These are phyloP conservation scores for Eudasyphora cyanicolor DNA, from an alignment of 2,888 invertebrate species.

Conservation along the genomic window DNA sequence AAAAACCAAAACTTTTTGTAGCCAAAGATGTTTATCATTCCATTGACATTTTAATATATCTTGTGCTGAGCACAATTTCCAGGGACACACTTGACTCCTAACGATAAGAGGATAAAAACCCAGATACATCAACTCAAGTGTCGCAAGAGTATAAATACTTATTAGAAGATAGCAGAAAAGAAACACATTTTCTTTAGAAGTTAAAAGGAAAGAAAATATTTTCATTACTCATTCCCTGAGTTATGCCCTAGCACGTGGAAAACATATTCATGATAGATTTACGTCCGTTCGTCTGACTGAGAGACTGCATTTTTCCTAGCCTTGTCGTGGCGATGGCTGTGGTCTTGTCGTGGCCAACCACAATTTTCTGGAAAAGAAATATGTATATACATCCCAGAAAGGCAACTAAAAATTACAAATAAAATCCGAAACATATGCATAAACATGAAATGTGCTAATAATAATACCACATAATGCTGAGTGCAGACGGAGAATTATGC, in stretches of 20 bases:
- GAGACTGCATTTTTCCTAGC: background rate
- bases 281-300: background rate
- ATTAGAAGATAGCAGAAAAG: background rate
- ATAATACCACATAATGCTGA: constrained; percentile 58
- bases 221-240: background rate
- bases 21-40: too few relatives aligned
- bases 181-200: background rate
- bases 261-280: background rate
- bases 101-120: too few relatives aligned
- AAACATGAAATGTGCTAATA: constrained; percentile 67
- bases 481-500: constrained; percentile 23
- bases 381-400: background rate
- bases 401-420: background rate
- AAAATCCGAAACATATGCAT: constrained; percentile 62
- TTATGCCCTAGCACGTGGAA: background rate
- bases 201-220: background rate
- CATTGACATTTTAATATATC: too few relatives aligned
- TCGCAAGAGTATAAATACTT: background rate
- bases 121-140: too few relatives aligned
- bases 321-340: background rate
- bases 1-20: too few relatives aligned
- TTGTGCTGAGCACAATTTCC: too few relatives aligned
- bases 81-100: too few relatives aligned
- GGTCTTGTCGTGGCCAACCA: background rate
- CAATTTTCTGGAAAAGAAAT: constrained; percentile 12